Base-by-base conservation (phyloP, 53 echinoderm and acorn worm genomes). In the Astropecten irregularis region DNA sequence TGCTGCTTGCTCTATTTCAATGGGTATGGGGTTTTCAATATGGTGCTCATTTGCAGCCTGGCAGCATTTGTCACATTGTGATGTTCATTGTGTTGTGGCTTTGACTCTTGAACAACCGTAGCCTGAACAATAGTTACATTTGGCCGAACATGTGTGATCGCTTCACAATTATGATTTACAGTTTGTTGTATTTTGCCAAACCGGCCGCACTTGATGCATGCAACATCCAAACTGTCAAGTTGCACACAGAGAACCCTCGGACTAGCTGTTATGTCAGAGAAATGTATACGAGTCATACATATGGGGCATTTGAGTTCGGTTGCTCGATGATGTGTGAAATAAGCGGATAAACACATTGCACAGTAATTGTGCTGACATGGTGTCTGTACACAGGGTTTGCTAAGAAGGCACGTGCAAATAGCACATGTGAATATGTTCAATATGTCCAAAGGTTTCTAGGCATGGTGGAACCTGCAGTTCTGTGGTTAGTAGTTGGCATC, bases 301-400 rank as follows among this genome's bases (percentile, higher is more conserved):
- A 70, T 49, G 25, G 70, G 70, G 30, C 70, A 70, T 6, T 47
- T 47, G 48, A 70, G 27, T 9, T 28, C 13, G 28, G 31, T 28
- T 27, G 31, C 27, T 48, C 2, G 5, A 18, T 28, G 49, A 48
- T 70, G 47, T 33, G 27, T 70, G 32, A 69, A 70, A 70, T 50
- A 69, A 3, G 29, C 27, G 28, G 70, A 29, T 30, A 70, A 42
- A 31, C 70, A 70, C 49, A 49, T 25, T 26, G 70, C 70, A 70
- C 69, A 69, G 46, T 46, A 69, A 69, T 69, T 46, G 48, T 69
- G 69, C 28, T 69, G 69, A 30, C 48, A 69, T 69, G 69, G 48
- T 69, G 69, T 69, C 29, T 69, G 46, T 14, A 69, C 69, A 69
- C 46, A 69, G 9, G 29, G 29, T 27, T 42, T 23, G 22, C 46